Conservation (phyloP, 1,140 invertebrate species). For the Lamellibrachia luymesi region DNA sequence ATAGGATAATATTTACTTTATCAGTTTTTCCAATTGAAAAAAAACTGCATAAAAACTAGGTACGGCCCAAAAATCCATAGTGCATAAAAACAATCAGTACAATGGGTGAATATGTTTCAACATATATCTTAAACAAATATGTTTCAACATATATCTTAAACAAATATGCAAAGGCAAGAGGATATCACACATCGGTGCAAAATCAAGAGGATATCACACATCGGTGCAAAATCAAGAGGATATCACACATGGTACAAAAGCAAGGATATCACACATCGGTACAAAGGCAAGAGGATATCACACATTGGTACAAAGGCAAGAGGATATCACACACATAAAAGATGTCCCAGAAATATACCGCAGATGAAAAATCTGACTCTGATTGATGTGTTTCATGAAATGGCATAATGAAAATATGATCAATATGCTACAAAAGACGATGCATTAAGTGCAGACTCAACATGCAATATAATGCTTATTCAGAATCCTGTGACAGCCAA, state of each 20-base stretch:
- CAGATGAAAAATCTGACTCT: neutral
- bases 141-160: too few species aligned
- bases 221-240: neutral
- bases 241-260: neutral
- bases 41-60: too few species aligned
- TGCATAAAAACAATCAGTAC: too few species aligned
- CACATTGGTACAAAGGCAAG: neutral
- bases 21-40: too few species aligned
- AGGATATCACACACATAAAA: neutral
- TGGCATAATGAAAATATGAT: neutral
- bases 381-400: neutral
- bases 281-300: neutral
- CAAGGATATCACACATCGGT: neutral
- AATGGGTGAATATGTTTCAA: too few species aligned
- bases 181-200: too few species aligned
- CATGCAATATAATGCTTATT: neutral
- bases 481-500: neutral
- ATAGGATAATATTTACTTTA: too few species aligned
- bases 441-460: neutral
- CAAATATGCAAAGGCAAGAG: too few species aligned
- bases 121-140: too few species aligned
- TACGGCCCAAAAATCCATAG: too few species aligned
- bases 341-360: neutral
- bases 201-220: too few species aligned
- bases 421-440: neutral